phyloP scores from a whole-genome alignment of 2,113 vertebrate genomes.

The Ctenomys sociabilis region DNA sequence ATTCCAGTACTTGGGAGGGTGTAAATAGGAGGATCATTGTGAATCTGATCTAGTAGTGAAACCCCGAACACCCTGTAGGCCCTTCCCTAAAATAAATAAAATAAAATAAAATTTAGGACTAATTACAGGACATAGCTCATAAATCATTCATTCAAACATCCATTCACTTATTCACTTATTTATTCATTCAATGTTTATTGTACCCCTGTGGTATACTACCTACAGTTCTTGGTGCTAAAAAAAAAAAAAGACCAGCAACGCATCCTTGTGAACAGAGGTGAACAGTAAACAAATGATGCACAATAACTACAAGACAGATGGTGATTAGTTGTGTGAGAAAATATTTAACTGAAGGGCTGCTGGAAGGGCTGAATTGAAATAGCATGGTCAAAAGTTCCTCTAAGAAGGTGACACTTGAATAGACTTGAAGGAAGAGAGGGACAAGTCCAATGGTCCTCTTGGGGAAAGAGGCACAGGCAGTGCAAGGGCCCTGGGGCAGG shows the following conservation, averaged over 20 bases:
- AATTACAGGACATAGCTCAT: background rate
- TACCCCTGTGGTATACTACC: too few species aligned
- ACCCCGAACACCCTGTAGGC: too few species aligned
- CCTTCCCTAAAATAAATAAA: too few species aligned
- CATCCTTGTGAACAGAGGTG: background rate
- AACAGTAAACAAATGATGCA: background rate
- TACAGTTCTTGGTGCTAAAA: background rate
- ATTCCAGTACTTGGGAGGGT: too few species aligned
- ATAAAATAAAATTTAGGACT: background rate
- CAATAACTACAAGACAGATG: background rate
- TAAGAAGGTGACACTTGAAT: background rate
- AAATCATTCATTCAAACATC: background rate
- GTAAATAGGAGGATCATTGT: too few species aligned
- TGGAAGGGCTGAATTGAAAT: background rate
- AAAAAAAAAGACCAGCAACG: background rate
- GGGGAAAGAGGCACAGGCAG: background rate
- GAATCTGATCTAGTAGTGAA: too few species aligned
- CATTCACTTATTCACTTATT: background rate
- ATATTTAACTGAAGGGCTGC: background rate
- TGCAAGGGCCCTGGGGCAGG: slow-evolving; percentile 16
- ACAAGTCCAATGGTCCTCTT: too few species aligned
- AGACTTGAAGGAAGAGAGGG: background rate
- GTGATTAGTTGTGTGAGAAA: background rate
- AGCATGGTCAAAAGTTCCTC: background rate
- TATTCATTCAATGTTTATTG: background rate